A percentile compares a stretch with the other conserved stretches of the same genome.
phyloP scores from a whole-genome alignment of 2,797 vertebrate genomes.

The Lepus townsendii region DNA sequence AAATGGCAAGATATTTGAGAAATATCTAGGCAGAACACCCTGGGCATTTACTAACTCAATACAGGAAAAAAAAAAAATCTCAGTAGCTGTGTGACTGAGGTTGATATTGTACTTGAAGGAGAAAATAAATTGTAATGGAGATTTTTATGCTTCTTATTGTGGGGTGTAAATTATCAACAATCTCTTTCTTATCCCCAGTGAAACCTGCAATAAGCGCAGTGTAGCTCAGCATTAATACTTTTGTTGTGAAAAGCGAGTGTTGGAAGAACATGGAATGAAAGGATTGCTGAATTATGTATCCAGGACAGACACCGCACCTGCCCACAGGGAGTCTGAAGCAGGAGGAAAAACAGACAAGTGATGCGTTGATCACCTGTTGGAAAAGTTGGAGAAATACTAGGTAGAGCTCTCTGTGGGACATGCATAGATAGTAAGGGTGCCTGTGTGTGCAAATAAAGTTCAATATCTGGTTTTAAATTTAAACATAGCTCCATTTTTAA shows the following conservation, averaged over 20 bases:
- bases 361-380: not conserved
- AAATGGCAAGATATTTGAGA: not conserved
- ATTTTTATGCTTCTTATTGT: not conserved
- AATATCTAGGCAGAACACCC: not conserved
- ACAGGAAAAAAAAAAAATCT: not conserved
- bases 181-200: not conserved
- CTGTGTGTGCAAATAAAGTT: not conserved
- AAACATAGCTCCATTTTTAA: not conserved
- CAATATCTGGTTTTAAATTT: not conserved
- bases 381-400: fast-evolving
- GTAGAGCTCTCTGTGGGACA: not conserved
- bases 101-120: not conserved
- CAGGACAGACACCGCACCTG: not conserved
- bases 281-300: not conserved
- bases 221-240: not conserved
- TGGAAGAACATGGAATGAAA: not conserved
- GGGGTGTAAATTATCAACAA: not conserved
- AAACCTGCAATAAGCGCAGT: not conserved
- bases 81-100: not conserved
- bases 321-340: not conserved
- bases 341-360: not conserved
- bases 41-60: not conserved
- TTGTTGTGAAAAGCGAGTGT: too few species aligned
- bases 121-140: not conserved
- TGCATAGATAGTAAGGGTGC: fast-evolving